Percentiles rank a stretch among this genome's conserved stretches.
phyloP scores from a whole-genome alignment of 2,888 invertebrate genomes.

The Dynastes maya region DNA sequence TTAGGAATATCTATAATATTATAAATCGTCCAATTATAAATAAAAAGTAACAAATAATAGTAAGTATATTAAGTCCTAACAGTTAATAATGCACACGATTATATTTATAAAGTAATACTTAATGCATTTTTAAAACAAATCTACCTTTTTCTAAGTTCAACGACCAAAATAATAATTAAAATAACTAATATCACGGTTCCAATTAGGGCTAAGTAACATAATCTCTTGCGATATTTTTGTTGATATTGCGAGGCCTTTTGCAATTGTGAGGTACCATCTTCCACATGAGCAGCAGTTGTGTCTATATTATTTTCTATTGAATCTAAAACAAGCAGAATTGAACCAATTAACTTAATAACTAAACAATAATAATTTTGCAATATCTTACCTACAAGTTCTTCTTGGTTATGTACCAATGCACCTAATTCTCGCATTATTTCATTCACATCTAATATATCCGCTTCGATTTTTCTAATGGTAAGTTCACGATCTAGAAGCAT shows the following conservation, averaged over 20 bases:
- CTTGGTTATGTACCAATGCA: conserved; percentile 81
- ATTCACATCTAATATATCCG: conserved; percentile 87
- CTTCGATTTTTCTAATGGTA: conserved; percentile 85
- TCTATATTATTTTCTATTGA: conserved; percentile 89
- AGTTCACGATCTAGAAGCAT: conserved; percentile 86
- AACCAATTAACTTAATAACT: neutral
- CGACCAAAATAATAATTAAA: conserved; percentile 76
- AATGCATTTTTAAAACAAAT: conserved; percentile 3
- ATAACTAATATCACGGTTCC: conserved; percentile 79
- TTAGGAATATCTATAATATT: conserved; percentile 4
- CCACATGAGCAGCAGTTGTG: conserved; percentile 81
- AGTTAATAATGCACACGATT: conserved; percentile 32
- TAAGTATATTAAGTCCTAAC: conserved; percentile 36
- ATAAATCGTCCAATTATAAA: conserved; percentile 39
- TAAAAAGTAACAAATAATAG: conserved; percentile 38
- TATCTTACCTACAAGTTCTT: conserved; percentile 78
- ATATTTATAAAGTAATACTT: conserved; percentile 10
- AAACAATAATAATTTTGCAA: neutral
- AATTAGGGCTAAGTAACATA: conserved; percentile 80
- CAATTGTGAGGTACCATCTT: conserved; percentile 84
- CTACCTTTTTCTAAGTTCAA: conserved; percentile 50
- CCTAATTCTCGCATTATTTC: conserved; percentile 86
- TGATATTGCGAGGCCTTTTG: conserved; percentile 88
- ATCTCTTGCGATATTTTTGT: conserved; percentile 82
- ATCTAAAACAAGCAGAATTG: conserved; percentile 73